Percentiles rank a stretch among this genome's conserved stretches.
These are phyloP conservation scores for Sus scrofa DNA, from an alignment of 2,113 vertebrate species.

Conservation along the genomic window DNA sequence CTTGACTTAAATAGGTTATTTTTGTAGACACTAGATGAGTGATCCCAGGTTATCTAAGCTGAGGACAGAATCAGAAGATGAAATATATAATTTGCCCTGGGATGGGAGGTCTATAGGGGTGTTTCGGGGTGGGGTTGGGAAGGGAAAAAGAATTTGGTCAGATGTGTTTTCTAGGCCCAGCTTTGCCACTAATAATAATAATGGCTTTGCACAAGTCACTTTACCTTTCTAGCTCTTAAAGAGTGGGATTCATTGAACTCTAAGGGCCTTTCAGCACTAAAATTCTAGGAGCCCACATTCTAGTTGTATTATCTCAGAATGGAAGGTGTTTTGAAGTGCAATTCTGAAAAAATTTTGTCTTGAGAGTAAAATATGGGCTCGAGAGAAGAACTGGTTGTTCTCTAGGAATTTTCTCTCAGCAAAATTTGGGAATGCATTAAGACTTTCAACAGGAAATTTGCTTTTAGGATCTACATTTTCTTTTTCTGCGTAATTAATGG, in stretches of 20 bases:
- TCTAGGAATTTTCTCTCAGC: slow-evolving; percentile 55
- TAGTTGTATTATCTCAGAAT: slow-evolving; percentile 62
- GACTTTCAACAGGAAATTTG: slow-evolving; percentile 44
- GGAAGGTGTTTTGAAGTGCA: slow-evolving; percentile 63
- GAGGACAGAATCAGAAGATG: slow-evolving; percentile 46
- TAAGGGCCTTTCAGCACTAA: slow-evolving; percentile 33
- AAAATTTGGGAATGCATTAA: slow-evolving; percentile 17
- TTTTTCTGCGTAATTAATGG: slow-evolving; percentile 64
- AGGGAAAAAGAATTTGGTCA: slow-evolving; percentile 57
- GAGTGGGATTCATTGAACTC: neutral
- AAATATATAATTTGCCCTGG: slow-evolving; percentile 22
- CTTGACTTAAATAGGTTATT: slow-evolving; percentile 53
- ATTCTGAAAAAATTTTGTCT: slow-evolving; percentile 48
- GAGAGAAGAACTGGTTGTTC: slow-evolving; percentile 61
- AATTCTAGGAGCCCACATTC: slow-evolving; percentile 37
- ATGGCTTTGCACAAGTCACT: slow-evolving; percentile 45
- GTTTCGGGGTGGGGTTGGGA: neutral
- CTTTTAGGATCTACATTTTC: slow-evolving; percentile 43
- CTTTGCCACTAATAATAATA: slow-evolving; percentile 59
- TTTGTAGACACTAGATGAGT: slow-evolving; percentile 51
- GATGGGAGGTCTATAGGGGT: neutral
- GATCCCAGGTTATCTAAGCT: slow-evolving; percentile 40
- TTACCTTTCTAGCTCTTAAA: slow-evolving; percentile 53
- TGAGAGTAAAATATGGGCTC: slow-evolving; percentile 50
- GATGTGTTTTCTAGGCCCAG: slow-evolving; percentile 22